phyloP scores from a whole-genome alignment of 2,888 invertebrate genomes.

The Chrysina gloriosa region DNA sequence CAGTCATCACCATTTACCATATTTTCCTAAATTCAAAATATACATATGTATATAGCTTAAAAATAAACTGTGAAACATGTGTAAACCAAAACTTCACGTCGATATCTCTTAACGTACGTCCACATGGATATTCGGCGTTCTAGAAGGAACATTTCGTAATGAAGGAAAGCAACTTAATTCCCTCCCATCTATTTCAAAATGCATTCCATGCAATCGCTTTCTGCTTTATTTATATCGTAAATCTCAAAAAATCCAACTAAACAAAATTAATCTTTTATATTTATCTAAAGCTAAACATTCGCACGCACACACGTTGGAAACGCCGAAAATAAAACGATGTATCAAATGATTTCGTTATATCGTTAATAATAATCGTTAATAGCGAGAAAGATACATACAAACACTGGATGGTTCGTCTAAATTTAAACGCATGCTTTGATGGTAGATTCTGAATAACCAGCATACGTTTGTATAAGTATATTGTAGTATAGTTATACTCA shows the following conservation, averaged over 20 bases:
- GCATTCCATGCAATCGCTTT: neutral
- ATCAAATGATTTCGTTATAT: conserved; percentile 11
- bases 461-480: too few relatives aligned
- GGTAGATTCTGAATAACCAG: neutral
- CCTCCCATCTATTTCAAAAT: neutral
- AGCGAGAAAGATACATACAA: neutral
- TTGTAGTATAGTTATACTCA: too few relatives aligned
- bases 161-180: conserved; percentile 2
- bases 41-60: too few relatives aligned
- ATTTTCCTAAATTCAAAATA: too few relatives aligned
- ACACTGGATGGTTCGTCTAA: neutral
- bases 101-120: too few relatives aligned
- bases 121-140: too few relatives aligned
- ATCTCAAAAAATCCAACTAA: conserved; percentile 15
- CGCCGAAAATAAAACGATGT: conserved; percentile 5
- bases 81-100: too few relatives aligned
- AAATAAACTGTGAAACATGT: too few relatives aligned
- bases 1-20: too few relatives aligned
- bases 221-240: conserved; percentile 27
- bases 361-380: conserved; percentile 3
- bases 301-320: neutral
- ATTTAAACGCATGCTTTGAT: neutral
- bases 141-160: conserved; percentile 1
- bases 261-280: conserved; percentile 23
- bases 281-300: conserved; percentile 4